Percentiles rank a stretch among this genome's conserved stretches.
Conservation (phyloP, 2,797 vertebrate species). For the Enteromius mattozi region DNA sequence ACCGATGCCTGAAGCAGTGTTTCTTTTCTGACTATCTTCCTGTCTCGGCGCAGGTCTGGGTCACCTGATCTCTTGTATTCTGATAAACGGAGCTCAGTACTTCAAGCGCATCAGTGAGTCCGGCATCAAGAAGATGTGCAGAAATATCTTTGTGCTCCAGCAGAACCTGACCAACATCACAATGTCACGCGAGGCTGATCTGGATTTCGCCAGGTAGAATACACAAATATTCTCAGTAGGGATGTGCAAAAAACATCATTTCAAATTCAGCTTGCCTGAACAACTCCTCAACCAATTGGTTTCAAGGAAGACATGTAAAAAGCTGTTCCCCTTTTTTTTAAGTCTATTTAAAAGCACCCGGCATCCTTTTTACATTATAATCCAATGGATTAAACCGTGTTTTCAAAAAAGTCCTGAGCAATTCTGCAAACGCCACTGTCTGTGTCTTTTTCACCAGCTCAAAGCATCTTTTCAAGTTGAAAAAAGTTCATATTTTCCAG, state of each 20-base stretch:
- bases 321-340: no score
- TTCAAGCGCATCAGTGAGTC: conserved; percentile 98
- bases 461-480: neutral
- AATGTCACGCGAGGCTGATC: conserved; percentile 96
- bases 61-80: conserved; percentile 96
- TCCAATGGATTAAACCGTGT: neutral
- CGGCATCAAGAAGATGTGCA: conserved; percentile 98
- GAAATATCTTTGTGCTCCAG: conserved; percentile 98
- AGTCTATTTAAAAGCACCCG: neutral
- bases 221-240: neutral
- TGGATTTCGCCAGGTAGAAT: conserved; percentile 93
- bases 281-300: neutral
- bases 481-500: neutral
- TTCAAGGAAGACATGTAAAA: neutral
- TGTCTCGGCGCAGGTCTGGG: conserved; percentile 82
- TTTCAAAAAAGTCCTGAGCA: neutral
- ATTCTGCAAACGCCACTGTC: neutral
- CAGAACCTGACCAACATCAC: conserved; percentile 99
- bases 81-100: conserved; percentile 97
- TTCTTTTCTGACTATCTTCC: conserved; percentile 12
- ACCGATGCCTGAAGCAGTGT: neutral
- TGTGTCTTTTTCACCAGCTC: neutral
- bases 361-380: neutral
- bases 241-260: neutral
- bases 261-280: neutral